A percentile compares a stretch with the other conserved stretches of the same genome.
phyloP scores from a whole-genome alignment of 2,113 vertebrate species.

The Scortum barcoo region DNA sequence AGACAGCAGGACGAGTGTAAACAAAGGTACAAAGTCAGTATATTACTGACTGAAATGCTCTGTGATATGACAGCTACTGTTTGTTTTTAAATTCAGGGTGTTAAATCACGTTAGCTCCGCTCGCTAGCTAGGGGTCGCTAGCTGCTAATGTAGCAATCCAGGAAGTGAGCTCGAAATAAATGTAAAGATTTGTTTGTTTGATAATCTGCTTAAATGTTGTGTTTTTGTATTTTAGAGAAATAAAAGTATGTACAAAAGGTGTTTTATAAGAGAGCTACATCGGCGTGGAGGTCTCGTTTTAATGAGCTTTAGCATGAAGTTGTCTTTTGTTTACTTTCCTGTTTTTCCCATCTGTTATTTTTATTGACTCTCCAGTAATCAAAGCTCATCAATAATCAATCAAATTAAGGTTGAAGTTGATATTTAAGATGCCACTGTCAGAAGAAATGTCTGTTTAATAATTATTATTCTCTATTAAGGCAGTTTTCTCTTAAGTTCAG shows the following conservation, averaged over 20 bases:
- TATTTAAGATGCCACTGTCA: not conserved
- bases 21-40: not conserved
- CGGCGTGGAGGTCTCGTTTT: not conserved
- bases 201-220: not conserved
- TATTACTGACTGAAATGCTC: not conserved
- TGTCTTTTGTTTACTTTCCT: not conserved
- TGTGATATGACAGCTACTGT: accelerated
- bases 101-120: not conserved
- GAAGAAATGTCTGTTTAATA: too few relatives aligned
- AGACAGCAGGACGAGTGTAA: not conserved
- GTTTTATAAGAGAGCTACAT: not conserved
- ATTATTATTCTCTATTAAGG: too few relatives aligned
- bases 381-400: not conserved
- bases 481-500: too few relatives aligned
- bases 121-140: slow-evolving; percentile 31
- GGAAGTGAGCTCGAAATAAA: too few relatives aligned
- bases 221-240: not conserved
- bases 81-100: not conserved
- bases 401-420: not conserved
- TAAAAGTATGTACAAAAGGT: not conserved
- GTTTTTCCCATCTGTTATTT: not conserved
- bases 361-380: too few relatives aligned
- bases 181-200: not conserved
- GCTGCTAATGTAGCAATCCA: too few relatives aligned
- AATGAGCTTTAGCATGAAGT: not conserved